Evolutionary conservation across 2,797 vertebrate genomes (phyloP), one percentile per base, ranked within the genome.

Genomic region (Cygnus olor): DNA sequence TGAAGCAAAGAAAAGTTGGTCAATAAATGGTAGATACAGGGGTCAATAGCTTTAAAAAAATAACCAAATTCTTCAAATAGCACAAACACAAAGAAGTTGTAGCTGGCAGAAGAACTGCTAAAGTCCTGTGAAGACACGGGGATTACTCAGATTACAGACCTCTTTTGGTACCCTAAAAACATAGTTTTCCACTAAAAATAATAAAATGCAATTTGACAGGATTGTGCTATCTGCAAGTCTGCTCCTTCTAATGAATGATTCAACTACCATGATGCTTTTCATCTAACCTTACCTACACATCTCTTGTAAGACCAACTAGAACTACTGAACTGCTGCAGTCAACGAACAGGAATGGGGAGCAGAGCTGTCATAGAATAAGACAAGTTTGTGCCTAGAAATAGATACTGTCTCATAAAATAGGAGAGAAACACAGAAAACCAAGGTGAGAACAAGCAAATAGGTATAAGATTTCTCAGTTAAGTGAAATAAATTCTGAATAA

Each of bases 291-390:
- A 66, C 20, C 21, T 11, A 51, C 21, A 42, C 6, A 7, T 24
- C 36, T 54, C 30, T 13, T 32, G 7, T 42, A 54, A 54, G 36
- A 54, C 40, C 69, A 42, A 6, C 28, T 54, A n/a, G 7, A 47
- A 47, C 22, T 4, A 54, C 34, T 14, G 28, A 61, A 28, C 54
- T 45, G 44, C 27, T 13, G 21, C 7, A 27, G 36, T 24, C 22
- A n/a, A 10, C 3, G 27, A 22, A 24, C 10, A 38, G 19, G 27
- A 40, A 24, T 15, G 40, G 19, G 11, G 16, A 61, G 32, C n/a
- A 32, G 8, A 6, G 18, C 4, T 40, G 7, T 5, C 1, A 1
- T 1, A 34, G 25, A 34, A 40, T 11, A 45, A 5, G 3, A 34
- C 17, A 30, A 34, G 40, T 25, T 32, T n/a, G 28, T 34, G 38